Conservation (phyloP, 2,113 vertebrate genomes). For the Elgaria multicarinata region DNA sequence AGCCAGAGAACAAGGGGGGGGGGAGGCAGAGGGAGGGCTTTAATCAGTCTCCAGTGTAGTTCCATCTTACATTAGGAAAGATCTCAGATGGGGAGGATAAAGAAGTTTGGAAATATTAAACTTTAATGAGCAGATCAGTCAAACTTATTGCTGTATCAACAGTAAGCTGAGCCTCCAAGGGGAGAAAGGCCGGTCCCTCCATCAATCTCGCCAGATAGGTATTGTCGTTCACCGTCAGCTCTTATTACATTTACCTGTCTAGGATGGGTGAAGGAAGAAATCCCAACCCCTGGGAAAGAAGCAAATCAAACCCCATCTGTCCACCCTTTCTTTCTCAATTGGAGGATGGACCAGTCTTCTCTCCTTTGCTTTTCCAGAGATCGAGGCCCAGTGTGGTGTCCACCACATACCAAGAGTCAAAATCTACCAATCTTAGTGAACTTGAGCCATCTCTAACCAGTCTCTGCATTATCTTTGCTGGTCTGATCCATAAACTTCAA, state of each 20-base stretch:
- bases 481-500: not conserved
- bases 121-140: conserved; percentile 54
- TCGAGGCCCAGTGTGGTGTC: no score
- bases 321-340: no score
- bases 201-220: conserved; percentile 38
- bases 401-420: no score
- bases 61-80: not conserved
- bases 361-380: no score
- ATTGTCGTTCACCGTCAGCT: conserved; percentile 22
- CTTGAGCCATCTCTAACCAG: no score
- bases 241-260: conserved; percentile 32
- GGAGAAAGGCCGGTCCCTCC: conserved; percentile 4
- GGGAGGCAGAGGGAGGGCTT: not conserved
- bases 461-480: no score
- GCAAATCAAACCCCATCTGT: not conserved
- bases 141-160: conserved; percentile 49
- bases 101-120: conserved; percentile 61
- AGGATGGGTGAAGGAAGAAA: conserved; percentile 7
- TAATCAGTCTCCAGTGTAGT: conserved; percentile 29
- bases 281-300: not conserved
- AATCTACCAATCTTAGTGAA: no score
- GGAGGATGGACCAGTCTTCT: no score
- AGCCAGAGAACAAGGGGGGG: not conserved
- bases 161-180: conserved; percentile 12
- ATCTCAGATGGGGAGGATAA: conserved; percentile 47